Evolutionary conservation across 2,797 vertebrate genomes (phyloP), one percentile per base, ranked within the genome.

Genomic region (Pipistrellus pygmaeus): DNA sequence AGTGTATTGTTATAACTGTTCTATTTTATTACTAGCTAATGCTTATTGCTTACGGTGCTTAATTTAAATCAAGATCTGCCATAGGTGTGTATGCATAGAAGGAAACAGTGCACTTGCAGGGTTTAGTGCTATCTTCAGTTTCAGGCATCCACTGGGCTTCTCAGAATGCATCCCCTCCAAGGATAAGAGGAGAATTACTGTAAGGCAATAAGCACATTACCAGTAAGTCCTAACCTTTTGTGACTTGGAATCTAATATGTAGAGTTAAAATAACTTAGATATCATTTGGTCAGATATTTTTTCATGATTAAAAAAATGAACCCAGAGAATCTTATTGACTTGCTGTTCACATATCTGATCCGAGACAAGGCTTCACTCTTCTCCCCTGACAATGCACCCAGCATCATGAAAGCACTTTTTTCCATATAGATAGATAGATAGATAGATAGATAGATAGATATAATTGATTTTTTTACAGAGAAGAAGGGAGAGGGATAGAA

Each of bases 241-340:
- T 55, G 55, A 48, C 30, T 94, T 66, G 25, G 32, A 88, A 69
- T 86, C 88, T 94, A 77, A 94, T 75, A 77, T 85, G 91, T 68
- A 89, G 60, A 95, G 72, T 62, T 88, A 60, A 73, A 15, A 2
- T 48, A 41, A 41, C 72, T 87, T 82, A 72, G 48, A 90, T 85
- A 95, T 83, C 80, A 57, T 12, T 78, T 48, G 15, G 2, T 72
- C 75, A 32, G 18, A 76, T 25, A 27, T 6, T 27, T 30, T 72
- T 91, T 88, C 32, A 13, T 12, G 25, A 68, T 75, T 53, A 87
- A 57, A 88, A 90, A 90, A 89, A 64, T 2, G 38, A 13, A 20
- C 35, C 62, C 48, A 82, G 68, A 84, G 57, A 60, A 69, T 68
- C 41, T 80, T 23, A 35, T 51, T 60, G 64, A 83, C 77, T 93